Conservation (phyloP, 2,113 vertebrate genomes). For the Microcebus tavaratra region DNA sequence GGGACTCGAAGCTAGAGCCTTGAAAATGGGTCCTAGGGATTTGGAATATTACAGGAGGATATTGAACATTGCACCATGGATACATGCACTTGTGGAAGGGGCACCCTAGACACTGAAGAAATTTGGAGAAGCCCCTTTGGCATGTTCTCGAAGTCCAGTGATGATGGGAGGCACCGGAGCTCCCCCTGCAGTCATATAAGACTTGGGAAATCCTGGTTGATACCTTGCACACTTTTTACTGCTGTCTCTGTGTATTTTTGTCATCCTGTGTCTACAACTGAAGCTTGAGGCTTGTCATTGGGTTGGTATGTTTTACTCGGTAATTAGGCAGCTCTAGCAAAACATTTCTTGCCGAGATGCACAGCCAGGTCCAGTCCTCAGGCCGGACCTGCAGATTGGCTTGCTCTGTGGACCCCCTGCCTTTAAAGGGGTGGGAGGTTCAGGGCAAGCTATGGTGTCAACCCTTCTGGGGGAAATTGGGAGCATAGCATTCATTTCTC, state of each 20-base stretch:
- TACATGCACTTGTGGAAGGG: background rate
- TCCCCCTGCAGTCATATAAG: constrained; percentile 31
- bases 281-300: constrained; percentile 43
- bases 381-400: background rate
- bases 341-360: background rate
- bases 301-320: constrained; percentile 27
- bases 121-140: constrained; percentile 32
- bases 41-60: background rate
- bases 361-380: background rate
- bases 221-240: background rate
- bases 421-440: background rate
- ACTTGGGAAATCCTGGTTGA: constrained; percentile 41
- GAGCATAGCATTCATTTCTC: background rate
- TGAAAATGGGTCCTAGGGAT: background rate
- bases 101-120: background rate
- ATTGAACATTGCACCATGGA: background rate
- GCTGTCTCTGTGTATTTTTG: background rate
- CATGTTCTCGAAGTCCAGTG: background rate
- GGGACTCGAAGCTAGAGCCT: background rate
- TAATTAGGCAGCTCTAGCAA: constrained; percentile 6
- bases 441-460: background rate
- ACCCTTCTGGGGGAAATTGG: background rate
- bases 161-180: background rate
- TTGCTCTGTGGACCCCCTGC: background rate
- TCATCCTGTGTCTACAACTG: constrained; percentile 19